Conservation (phyloP, 2,113 vertebrate genomes). For the Ceyx melanurus region DNA sequence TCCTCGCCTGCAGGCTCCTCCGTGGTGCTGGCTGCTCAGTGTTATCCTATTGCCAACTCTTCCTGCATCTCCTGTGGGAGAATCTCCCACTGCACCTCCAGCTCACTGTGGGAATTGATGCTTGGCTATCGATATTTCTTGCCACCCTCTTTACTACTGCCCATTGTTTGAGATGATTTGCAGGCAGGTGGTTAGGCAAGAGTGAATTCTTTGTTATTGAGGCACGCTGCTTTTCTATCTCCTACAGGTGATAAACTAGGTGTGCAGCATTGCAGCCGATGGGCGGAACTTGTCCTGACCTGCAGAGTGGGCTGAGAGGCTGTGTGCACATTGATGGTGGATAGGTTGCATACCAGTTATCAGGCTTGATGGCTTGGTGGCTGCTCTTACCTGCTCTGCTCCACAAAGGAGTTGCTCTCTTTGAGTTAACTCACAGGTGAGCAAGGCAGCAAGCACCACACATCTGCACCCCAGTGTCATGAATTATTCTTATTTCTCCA, state of each 20-base stretch:
- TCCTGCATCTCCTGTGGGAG: neutral
- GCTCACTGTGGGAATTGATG: neutral
- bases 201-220: neutral
- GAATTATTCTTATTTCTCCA: neutral
- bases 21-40: fast-evolving
- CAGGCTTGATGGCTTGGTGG: neutral
- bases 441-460: neutral
- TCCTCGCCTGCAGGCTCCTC: neutral
- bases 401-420: neutral
- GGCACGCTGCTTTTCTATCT: neutral
- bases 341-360: neutral
- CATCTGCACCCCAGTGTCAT: fast-evolving
- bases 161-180: fast-evolving
- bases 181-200: neutral
- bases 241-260: neutral
- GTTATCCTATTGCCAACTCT: fast-evolving
- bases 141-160: neutral
- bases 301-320: neutral
- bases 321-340: neutral
- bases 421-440: neutral
- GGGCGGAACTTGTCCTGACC: neutral
- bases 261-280: neutral
- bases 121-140: neutral
- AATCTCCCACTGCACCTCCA: neutral
- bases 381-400: neutral